These are phyloP conservation scores for Mareca strepera DNA, from an alignment of 2,797 vertebrate species.

Conservation along the genomic window DNA sequence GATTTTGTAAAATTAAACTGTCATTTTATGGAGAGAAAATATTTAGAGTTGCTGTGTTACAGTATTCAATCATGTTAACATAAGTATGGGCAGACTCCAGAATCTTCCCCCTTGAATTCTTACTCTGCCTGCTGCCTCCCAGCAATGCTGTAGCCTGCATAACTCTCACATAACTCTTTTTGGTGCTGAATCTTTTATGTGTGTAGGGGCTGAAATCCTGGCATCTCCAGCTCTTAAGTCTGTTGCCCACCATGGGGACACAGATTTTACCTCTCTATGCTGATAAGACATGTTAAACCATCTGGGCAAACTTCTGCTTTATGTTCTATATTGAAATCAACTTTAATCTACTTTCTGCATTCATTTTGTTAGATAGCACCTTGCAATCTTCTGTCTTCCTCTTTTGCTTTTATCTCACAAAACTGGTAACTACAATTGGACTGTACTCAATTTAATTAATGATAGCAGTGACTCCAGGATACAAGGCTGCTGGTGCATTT, in stretches of 20 bases:
- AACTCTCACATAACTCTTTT: neutral
- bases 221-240: neutral
- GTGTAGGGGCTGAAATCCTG: neutral
- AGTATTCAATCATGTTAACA: neutral
- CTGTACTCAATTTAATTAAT: neutral
- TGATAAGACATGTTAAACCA: neutral
- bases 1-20: slow-evolving; percentile 42
- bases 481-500: neutral
- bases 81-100: neutral
- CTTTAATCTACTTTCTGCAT: neutral
- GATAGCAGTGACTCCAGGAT: neutral
- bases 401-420: neutral
- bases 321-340: neutral
- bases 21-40: slow-evolving; percentile 26
- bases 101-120: neutral
- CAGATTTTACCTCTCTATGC: neutral
- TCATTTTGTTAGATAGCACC: neutral
- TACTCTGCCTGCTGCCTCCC: neutral
- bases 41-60: neutral
- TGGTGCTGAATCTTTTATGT: neutral
- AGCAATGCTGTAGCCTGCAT: neutral
- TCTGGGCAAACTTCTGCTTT: neutral
- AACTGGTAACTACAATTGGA: neutral
- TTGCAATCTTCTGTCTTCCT: neutral
- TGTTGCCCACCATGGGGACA: neutral